A percentile compares a stretch with the other conserved stretches of the same genome.
Evolutionary conservation across 1,140 invertebrate species (phyloP).

Genomic region (Eupeodes corollae): DNA sequence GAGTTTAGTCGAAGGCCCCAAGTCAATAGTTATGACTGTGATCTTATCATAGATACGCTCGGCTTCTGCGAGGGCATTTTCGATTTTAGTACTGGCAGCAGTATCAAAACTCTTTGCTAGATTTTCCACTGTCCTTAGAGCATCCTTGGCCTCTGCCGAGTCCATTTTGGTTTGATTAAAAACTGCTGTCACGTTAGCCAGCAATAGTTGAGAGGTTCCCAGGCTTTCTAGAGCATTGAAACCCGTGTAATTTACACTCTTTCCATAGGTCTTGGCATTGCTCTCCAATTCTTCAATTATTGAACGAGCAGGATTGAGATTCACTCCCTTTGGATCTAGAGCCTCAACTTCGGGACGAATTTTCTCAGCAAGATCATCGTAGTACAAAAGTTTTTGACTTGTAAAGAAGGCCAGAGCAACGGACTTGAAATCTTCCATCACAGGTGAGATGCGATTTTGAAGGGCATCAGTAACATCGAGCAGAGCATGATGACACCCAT

Average conservation of each 20-base stretch:
- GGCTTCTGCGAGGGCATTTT: constrained; percentile 62
- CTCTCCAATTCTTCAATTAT: constrained; percentile 47
- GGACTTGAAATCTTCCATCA: constrained; percentile 59
- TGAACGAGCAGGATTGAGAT: constrained; percentile 47
- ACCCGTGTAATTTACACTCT: constrained; percentile 44
- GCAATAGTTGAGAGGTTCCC: constrained; percentile 39
- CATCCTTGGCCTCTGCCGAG: constrained; percentile 41
- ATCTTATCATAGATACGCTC: constrained; percentile 48
- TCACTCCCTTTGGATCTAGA: constrained; percentile 52
- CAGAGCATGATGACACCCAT: constrained; percentile 77
- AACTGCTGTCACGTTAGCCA: constrained; percentile 44
- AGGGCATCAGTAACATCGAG: constrained; percentile 78
- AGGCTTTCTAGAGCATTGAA: constrained; percentile 40
- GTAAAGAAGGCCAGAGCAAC: constrained; percentile 61
- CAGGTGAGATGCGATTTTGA: constrained; percentile 47
- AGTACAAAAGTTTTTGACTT: constrained; percentile 56
- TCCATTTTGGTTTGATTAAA: constrained; percentile 42
- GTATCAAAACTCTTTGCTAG: constrained; percentile 55
- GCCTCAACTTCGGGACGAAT: constrained; percentile 52
- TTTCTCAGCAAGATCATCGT: constrained; percentile 55
- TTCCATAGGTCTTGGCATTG: constrained; percentile 44
- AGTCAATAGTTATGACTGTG: constrained; percentile 36
- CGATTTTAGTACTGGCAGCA: constrained; percentile 60
- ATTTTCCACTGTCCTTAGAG: constrained; percentile 53
- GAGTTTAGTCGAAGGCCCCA: constrained; percentile 43